These are phyloP conservation scores for Spodoptera littoralis DNA, from an alignment of 2,888 invertebrate genomes.

Conservation along the genomic window DNA sequence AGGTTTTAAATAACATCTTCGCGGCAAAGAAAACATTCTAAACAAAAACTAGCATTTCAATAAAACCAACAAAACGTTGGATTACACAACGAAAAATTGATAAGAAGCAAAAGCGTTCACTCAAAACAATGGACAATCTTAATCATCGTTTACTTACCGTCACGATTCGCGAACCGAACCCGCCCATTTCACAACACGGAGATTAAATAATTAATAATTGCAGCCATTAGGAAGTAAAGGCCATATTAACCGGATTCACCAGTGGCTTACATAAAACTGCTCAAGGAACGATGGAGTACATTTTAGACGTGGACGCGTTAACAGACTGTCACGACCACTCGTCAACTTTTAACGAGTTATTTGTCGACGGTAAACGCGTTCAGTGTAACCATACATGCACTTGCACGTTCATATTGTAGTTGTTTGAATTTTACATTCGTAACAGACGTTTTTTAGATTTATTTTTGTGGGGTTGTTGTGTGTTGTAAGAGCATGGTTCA, in stretches of 20 bases:
- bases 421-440: too few species aligned
- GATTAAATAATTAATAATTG: conserved; percentile 77
- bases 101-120: conserved; percentile 27
- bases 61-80: conserved; percentile 26
- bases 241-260: conserved; percentile 68
- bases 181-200: conserved; percentile 70
- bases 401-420: too few species aligned
- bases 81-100: conserved; percentile 44
- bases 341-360: conserved; percentile 42
- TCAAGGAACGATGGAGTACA: conserved; percentile 47
- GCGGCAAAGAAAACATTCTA: not conserved
- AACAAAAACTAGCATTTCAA: conserved; percentile 12
- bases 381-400: conserved; percentile 19
- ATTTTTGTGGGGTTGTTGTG: too few species aligned
- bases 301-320: conserved; percentile 46
- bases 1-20: too few species aligned
- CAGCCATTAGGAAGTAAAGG: conserved; percentile 73
- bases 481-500: too few species aligned
- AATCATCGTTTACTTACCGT: conserved; percentile 59
- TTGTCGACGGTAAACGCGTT: conserved; percentile 31
- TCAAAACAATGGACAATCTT: conserved; percentile 57
- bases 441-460: too few species aligned
- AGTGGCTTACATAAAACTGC: conserved; percentile 63
- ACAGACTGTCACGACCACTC: conserved; percentile 43
- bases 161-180: conserved; percentile 69